A percentile compares a stretch with the other conserved stretches of the same genome.
These are phyloP conservation scores for Parus major DNA, from an alignment of 2,113 vertebrate genomes.

Conservation along the genomic window DNA sequence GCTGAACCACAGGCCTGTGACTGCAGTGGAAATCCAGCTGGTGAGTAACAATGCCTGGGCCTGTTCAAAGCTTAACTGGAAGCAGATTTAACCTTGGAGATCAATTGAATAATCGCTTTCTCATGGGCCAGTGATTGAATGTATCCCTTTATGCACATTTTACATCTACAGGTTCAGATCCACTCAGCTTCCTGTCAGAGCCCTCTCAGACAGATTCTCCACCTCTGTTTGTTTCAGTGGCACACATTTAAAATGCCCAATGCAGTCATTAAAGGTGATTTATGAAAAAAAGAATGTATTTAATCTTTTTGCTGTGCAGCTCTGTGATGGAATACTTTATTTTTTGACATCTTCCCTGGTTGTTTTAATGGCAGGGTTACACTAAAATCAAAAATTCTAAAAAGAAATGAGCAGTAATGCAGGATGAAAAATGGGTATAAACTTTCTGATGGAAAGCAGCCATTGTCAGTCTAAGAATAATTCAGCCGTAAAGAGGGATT, in stretches of 20 bases:
- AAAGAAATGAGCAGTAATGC: not conserved
- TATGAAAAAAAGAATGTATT: not conserved
- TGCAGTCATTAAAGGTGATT: not conserved
- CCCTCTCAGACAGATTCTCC: not conserved
- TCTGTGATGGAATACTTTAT: not conserved
- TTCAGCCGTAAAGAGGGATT: not conserved
- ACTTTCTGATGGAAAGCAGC: not conserved
- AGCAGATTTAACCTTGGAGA: slow-evolving; percentile 5
- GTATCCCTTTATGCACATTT: not conserved
- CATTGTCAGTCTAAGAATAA: not conserved
- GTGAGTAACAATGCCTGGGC: slow-evolving; percentile 73
- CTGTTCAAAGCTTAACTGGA: not conserved
- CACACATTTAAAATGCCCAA: not conserved
- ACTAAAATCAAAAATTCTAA: not conserved
- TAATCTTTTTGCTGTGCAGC: not conserved
- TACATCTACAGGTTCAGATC: not conserved
- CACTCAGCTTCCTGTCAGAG: not conserved
- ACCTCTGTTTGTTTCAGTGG: not conserved
- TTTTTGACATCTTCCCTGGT: not conserved
- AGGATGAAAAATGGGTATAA: not conserved
- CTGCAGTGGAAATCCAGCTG: slow-evolving; percentile 96
- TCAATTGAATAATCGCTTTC: not conserved
- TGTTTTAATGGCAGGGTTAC: not conserved
- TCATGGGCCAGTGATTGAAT: not conserved
- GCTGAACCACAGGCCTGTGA: slow-evolving; percentile 92